These are phyloP conservation scores for Allolobophora icterica DNA, from an alignment of 2,888 invertebrate genomes.

Conservation along the genomic window DNA sequence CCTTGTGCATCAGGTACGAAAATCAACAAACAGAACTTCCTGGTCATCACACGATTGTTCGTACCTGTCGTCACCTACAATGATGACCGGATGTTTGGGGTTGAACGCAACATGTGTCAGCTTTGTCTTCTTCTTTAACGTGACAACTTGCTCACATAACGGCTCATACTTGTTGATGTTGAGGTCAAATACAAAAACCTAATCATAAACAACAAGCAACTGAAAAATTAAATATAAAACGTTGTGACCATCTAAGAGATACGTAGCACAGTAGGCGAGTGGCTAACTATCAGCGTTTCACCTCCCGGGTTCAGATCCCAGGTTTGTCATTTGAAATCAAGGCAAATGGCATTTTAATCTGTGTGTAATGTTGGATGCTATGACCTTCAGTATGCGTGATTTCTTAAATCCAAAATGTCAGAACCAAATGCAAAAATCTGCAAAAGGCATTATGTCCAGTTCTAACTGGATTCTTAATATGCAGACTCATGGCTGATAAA, in stretches of 20 bases:
- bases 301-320: too few species aligned
- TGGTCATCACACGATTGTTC: constrained; percentile 50
- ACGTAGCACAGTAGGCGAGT: too few species aligned
- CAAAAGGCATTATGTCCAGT: background rate
- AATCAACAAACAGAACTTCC: background rate
- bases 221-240: background rate
- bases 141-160: constrained; percentile 85
- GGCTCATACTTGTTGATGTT: constrained; percentile 91
- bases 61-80: constrained; percentile 91
- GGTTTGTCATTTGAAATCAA: too few species aligned
- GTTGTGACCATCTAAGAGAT: too few species aligned
- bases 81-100: constrained; percentile 74
- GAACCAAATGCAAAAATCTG: background rate
- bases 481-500: too few species aligned
- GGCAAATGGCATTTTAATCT: too few species aligned
- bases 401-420: background rate
- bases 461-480: background rate
- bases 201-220: constrained; percentile 42
- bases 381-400: too few species aligned
- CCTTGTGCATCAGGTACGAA: too few species aligned
- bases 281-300: too few species aligned
- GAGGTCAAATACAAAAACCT: constrained; percentile 78
- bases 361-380: too few species aligned
- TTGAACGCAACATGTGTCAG: constrained; percentile 81
- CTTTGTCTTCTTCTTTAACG: constrained; percentile 82